Conservation (phyloP, 2,888 invertebrate genomes). For the Graphium colonna region DNA sequence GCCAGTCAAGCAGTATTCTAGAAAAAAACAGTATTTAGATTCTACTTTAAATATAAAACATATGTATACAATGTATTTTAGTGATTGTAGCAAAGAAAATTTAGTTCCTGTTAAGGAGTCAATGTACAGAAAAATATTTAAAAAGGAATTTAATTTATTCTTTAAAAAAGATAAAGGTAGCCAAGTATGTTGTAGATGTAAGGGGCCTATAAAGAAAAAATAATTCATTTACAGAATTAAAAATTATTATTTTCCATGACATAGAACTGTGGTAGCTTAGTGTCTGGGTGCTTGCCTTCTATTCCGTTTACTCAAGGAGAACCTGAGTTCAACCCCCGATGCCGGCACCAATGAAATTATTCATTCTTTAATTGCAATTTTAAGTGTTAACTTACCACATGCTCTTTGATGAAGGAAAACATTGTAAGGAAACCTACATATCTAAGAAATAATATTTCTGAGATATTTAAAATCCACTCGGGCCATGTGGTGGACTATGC, state of each 20-base stretch:
- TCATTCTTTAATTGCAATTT: too few species aligned
- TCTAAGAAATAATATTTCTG: too few species aligned
- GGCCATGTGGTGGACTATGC: background rate
- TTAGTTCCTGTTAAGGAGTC: constrained; percentile 58
- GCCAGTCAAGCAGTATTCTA: constrained; percentile 54
- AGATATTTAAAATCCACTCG: too few species aligned
- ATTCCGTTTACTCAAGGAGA: too few species aligned
- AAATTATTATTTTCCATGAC: background rate
- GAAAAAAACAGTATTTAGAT: constrained; percentile 60
- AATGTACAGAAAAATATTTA: constrained; percentile 72
- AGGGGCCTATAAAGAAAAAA: constrained; percentile 58
- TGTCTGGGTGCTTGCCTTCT: too few species aligned
- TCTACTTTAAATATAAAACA: constrained; percentile 57
- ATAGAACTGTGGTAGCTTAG: background rate
- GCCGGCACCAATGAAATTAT: too few species aligned
- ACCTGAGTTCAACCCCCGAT: too few species aligned
- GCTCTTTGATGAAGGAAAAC: too few species aligned
- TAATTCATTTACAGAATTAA: constrained; percentile 28
- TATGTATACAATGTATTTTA: constrained; percentile 62
- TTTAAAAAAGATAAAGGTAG: constrained; percentile 57
- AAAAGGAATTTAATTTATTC: constrained; percentile 62
- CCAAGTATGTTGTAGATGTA: constrained; percentile 59
- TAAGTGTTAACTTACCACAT: too few species aligned
- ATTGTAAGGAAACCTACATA: too few species aligned
- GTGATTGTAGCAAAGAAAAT: constrained; percentile 51